Percentiles rank a stretch among this genome's conserved stretches.
These are phyloP conservation scores for Amphiprion percula DNA, from an alignment of 2,113 vertebrate species.

Conservation along the genomic window DNA sequence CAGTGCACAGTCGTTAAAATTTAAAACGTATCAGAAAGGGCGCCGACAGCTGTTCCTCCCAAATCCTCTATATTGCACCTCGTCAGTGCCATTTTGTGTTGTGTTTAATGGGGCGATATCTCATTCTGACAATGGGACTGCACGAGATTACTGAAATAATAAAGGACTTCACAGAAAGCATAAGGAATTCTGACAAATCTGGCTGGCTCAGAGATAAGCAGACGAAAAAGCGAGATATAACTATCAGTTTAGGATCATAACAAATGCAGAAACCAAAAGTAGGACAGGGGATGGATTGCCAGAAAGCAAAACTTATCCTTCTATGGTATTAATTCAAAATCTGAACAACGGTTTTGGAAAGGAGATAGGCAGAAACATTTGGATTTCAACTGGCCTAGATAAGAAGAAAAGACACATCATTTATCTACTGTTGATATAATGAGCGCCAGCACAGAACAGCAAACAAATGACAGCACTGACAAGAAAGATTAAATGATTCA, in stretches of 20 bases:
- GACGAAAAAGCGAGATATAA: conserved; percentile 32
- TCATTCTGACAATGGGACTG: conserved; percentile 49
- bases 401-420: conserved; percentile 31
- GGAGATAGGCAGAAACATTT: conserved; percentile 27
- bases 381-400: conserved; percentile 14
- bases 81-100: conserved; percentile 37
- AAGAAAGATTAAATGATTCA: conserved; percentile 19
- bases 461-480: conserved; percentile 46
- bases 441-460: conserved; percentile 17
- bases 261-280: conserved; percentile 42
- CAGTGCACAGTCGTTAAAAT: conserved; percentile 42
- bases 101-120: conserved; percentile 44
- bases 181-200: conserved; percentile 41
- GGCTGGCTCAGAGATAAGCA: conserved; percentile 52
- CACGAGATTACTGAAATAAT: conserved; percentile 51
- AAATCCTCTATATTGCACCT: conserved; percentile 41
- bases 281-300: conserved; percentile 34
- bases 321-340: conserved; percentile 42
- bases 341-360: conserved; percentile 23
- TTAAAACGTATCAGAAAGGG: conserved; percentile 44
- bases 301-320: conserved; percentile 45
- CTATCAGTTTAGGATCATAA: conserved; percentile 42
- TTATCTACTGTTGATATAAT: conserved; percentile 47
- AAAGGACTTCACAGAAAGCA: conserved; percentile 43
- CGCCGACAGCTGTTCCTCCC: conserved; percentile 57